Percentiles rank a stretch among this genome's conserved stretches.
Evolutionary conservation across 2,888 invertebrate species (phyloP).

Genomic region (Muscina levida): DNA sequence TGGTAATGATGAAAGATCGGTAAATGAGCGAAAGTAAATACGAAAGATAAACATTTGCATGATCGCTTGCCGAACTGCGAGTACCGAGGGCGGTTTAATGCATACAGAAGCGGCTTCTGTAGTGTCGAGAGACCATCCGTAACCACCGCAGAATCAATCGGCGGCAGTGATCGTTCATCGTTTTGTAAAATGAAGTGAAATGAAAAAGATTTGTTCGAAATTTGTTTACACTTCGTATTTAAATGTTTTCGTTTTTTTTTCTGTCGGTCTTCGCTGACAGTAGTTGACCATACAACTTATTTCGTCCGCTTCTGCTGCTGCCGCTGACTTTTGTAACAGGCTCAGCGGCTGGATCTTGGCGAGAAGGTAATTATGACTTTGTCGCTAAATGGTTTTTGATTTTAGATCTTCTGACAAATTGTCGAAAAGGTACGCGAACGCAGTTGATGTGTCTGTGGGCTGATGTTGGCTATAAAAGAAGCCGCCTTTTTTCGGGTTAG

Average conservation of each 20-base stretch:
- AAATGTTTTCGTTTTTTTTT: conserved; percentile 25
- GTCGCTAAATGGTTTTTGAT: conserved; percentile 55
- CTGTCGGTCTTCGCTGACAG: background rate
- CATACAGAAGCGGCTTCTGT: conserved; percentile 63
- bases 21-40: conserved; percentile 45
- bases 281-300: background rate
- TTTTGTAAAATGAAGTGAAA: conserved; percentile 28
- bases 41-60: conserved; percentile 47
- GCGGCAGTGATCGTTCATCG: background rate
- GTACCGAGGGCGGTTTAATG: conserved; percentile 48
- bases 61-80: conserved; percentile 29
- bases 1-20: conserved; percentile 25
- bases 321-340: background rate
- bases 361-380: conserved; percentile 49
- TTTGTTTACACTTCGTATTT: conserved; percentile 57
- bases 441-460: conserved; percentile 8
- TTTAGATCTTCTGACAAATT: conserved; percentile 62
- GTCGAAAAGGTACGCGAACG: conserved; percentile 26
- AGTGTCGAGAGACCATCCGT: conserved; percentile 14
- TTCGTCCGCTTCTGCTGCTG: background rate
- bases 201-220: conserved; percentile 56
- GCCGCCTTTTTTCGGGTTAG: conserved; percentile 45
- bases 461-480: conserved; percentile 46
- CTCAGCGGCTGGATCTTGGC: background rate
- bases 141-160: conserved; percentile 36